phyloP scores from a whole-genome alignment of 2,888 invertebrate genomes.

The Temnothorax ravouxi region DNA sequence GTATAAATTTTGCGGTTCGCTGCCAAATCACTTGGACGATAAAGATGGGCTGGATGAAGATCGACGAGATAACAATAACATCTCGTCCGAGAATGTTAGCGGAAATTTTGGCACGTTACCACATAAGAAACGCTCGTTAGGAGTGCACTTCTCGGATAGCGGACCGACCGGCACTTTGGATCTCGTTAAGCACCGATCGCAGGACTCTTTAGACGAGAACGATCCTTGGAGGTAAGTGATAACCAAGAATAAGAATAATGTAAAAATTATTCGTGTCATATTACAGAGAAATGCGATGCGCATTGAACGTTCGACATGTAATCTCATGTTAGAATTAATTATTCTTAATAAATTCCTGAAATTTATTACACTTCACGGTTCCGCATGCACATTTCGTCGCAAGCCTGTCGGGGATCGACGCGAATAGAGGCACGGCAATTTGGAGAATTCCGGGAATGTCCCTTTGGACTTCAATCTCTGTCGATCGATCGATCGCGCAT shows the following conservation, averaged over 20 bases:
- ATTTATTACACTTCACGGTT: conserved; percentile 31
- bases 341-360: conserved; percentile 39
- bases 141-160: conserved; percentile 82
- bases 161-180: conserved; percentile 81
- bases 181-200: conserved; percentile 83
- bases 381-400: conserved; percentile 27
- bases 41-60: conserved; percentile 87
- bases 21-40: conserved; percentile 91
- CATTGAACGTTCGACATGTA: background rate
- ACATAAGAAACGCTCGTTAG: conserved; percentile 83
- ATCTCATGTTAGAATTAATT: conserved; percentile 29
- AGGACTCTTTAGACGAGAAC: conserved; percentile 84
- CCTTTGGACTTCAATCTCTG: conserved; percentile 29
- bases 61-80: conserved; percentile 87
- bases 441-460: conserved; percentile 45
- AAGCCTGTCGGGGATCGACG: background rate
- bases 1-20: conserved; percentile 88
- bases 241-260: background rate
- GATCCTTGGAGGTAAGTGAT: conserved; percentile 84
- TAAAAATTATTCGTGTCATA: background rate
- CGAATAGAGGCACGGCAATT: conserved; percentile 15
- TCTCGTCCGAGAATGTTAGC: conserved; percentile 84
- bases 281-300: background rate
- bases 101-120: conserved; percentile 84
- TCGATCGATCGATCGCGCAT: conserved; percentile 45